Evolutionary conservation across 92 coral and sea anemone genomes (phyloP), one percentile per base, ranked within the genome.

Genomic region (Chrysogorgia sp.): DNA sequence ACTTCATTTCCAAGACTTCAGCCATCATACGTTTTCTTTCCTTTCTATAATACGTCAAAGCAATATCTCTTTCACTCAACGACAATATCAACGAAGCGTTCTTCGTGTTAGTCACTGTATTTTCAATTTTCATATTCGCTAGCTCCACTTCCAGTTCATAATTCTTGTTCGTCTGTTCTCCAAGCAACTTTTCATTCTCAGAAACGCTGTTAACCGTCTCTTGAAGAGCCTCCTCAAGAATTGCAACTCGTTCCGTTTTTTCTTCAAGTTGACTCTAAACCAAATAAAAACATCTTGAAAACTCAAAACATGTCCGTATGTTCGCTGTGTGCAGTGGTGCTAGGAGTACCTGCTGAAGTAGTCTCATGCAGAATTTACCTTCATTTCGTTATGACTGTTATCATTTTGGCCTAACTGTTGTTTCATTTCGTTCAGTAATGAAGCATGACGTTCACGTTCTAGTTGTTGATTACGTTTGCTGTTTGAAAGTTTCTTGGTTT

Each of bases 201-300:
- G 98, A 96, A 34, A 96, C 97, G 58, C 86, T 94, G 58, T 96
- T 91, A 43, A 94, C 98, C 62, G 97, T 94, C 65, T 94, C 98
- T 48, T 92, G 92, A 35, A 94, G 90, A 10, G 98, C 98, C 75
- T 94, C 98, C 64, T 94, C 98, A 31, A 94, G 57, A 33, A 94
- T 89, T 24, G 96, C 94, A 52, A 94, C 87, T 24, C 98, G 91
- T 58, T 91, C 97, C 8, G 90, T 92, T 69, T 84, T 94, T 31
- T 72, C 76, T 53, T 89, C 88, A 58, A 94, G 63, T 29, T 94
- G 96, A 57, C 71, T 77, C 98, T 94, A 57, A 68, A 24, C 34
- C 34, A 63, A 37, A 31, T 37, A 43, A 32, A 12, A 59, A 22
- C 25, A 22, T 22, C 9, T 22, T 21, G 1, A 10, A 10, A 12